phyloP scores from a whole-genome alignment of 64 coral and sea anemone species.

The Porites australiensis region DNA sequence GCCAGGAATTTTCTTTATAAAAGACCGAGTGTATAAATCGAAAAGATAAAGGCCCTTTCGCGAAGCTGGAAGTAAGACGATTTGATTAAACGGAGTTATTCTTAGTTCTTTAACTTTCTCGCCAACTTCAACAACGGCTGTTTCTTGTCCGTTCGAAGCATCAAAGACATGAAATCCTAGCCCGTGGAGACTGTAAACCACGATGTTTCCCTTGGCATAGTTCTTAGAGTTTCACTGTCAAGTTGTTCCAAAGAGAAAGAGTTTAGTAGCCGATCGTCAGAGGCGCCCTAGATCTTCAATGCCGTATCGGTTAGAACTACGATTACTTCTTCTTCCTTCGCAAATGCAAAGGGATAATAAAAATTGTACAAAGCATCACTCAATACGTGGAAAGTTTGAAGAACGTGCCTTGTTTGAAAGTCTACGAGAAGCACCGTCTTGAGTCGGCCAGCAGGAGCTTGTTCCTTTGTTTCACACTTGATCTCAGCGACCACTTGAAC shows the following conservation, averaged over 20 bases:
- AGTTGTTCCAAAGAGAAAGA: neutral
- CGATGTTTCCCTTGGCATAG: constrained; percentile 10
- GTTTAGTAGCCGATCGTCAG: neutral
- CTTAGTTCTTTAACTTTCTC: constrained; percentile 29
- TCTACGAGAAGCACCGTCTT: neutral
- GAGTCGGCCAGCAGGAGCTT: constrained; percentile 7
- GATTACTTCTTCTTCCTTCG: neutral
- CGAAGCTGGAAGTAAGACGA: neutral
- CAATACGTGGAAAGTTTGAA: neutral
- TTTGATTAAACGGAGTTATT: constrained; percentile 6
- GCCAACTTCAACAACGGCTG: neutral
- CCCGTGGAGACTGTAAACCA: constrained; percentile 10
- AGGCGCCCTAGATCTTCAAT: neutral
- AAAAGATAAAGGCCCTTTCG: neutral
- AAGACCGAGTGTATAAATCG: neutral
- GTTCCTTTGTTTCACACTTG: neutral
- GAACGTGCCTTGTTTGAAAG: constrained; percentile 1
- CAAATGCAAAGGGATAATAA: neutral
- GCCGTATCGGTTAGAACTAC: neutral
- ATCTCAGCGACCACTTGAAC: constrained; percentile 16
- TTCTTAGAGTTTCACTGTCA: neutral
- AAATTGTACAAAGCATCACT: constrained; percentile 11
- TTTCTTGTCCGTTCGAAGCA: neutral
- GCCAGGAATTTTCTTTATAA: neutral
- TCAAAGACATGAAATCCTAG: constrained; percentile 1